A percentile compares a stretch with the other conserved stretches of the same genome.
These are phyloP conservation scores for Drosophila grimshawi DNA, from an alignment of 1,140 invertebrate species.

Conservation along the genomic window DNA sequence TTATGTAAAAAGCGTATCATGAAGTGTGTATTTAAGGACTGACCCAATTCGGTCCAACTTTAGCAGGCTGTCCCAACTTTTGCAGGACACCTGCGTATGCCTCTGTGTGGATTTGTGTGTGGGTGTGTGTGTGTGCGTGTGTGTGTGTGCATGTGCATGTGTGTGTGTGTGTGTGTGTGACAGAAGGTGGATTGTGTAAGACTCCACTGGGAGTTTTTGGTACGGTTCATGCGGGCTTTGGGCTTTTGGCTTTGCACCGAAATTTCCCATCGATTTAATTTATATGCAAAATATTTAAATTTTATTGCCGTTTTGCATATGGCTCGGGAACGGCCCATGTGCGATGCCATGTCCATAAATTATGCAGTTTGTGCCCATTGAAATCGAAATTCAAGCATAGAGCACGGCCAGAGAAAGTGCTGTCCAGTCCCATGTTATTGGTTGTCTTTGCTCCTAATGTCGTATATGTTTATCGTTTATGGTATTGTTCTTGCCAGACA, in stretches of 20 bases:
- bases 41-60: not conserved
- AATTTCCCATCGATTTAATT: conserved; percentile 81
- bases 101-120: conserved; percentile 40
- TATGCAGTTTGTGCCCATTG: conserved; percentile 59
- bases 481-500: not conserved
- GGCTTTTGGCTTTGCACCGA: conserved; percentile 58
- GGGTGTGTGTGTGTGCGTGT: conserved; percentile 8
- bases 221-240: conserved; percentile 23
- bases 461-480: not conserved
- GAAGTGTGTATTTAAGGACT: not conserved
- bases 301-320: conserved; percentile 81
- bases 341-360: conserved; percentile 58
- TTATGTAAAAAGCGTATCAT: not conserved
- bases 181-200: conserved; percentile 7
- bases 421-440: conserved; percentile 19
- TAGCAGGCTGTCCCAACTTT: not conserved
- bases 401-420: conserved; percentile 50
- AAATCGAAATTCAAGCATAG: conserved; percentile 70
- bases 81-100: conserved; percentile 1
- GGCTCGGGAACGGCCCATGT: conserved; percentile 42
- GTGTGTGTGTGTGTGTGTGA: not conserved
- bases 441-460: not conserved
- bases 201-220: conserved; percentile 7
- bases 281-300: conserved; percentile 83
- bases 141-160: not conserved